Conservation (phyloP, 2,113 vertebrate genomes). For the Cephalopholis sonnerati region DNA sequence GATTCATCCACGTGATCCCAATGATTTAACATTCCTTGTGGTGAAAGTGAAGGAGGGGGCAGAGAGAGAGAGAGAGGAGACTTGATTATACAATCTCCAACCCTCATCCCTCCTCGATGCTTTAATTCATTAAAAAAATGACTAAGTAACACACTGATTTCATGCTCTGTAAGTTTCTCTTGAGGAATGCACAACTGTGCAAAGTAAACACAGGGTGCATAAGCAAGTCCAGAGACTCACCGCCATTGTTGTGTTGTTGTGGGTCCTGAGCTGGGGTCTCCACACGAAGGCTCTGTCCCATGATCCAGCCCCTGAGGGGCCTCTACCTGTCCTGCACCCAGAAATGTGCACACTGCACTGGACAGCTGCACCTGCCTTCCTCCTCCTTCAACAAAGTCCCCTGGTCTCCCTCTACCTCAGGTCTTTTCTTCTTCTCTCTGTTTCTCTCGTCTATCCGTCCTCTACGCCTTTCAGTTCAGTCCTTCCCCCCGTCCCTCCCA, state of each 20-base stretch:
- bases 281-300: conserved; percentile 86
- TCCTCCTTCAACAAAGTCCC: conserved; percentile 19
- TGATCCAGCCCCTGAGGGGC: conserved; percentile 85
- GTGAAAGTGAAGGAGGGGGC: conserved; percentile 59
- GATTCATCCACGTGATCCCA: conserved; percentile 68
- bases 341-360: conserved; percentile 36
- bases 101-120: not conserved
- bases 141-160: conserved; percentile 7
- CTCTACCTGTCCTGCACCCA: conserved; percentile 73
- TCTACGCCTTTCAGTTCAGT: conserved; percentile 73
- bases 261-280: conserved; percentile 77
- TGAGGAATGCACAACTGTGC: conserved; percentile 6
- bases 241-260: conserved; percentile 65
- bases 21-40: conserved; percentile 75
- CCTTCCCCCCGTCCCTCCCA: conserved; percentile 66
- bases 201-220: not conserved
- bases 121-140: conserved; percentile 19
- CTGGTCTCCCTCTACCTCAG: conserved; percentile 73
- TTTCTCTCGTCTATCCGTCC: conserved; percentile 86
- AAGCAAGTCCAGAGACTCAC: conserved; percentile 77
- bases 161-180: conserved; percentile 15
- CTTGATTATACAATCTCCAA: conserved; percentile 53
- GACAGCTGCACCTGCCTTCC: conserved; percentile 50
- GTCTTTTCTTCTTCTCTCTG: conserved; percentile 75
- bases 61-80: conserved; percentile 2